phyloP scores from a whole-genome alignment of 2,113 vertebrate species.

The Pelusios castaneus region DNA sequence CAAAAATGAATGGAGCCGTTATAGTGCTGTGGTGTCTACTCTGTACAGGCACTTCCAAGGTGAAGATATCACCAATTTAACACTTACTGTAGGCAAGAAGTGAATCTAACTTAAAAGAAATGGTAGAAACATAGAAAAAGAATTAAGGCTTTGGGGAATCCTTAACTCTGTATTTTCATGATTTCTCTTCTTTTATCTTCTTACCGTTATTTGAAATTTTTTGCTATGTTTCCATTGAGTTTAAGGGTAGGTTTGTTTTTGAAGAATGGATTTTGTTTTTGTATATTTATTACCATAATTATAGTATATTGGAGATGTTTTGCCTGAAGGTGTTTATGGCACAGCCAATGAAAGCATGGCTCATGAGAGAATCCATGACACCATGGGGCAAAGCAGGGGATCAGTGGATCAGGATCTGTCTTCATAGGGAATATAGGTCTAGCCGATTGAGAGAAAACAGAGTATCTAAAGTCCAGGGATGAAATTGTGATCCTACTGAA shows the following conservation, averaged over 20 bases:
- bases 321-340: not conserved
- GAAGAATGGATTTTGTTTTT: not conserved
- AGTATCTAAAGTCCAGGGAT: no score
- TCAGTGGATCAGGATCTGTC: no score
- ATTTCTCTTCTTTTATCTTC: not conserved
- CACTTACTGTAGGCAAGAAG: not conserved
- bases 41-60: no score
- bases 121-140: not conserved
- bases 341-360: no score
- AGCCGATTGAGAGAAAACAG: no score
- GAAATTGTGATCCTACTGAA: not conserved
- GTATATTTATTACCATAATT: no score
- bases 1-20: constrained; percentile 17
- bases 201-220: not conserved
- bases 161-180: not conserved
- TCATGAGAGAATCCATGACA: no score
- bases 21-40: constrained; percentile 3
- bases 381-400: no score
- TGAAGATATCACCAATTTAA: constrained; percentile 16
- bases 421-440: no score
- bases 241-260: not conserved
- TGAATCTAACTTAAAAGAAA: not conserved
- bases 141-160: not conserved
- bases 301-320: not conserved
- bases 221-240: constrained; percentile 9